Evolutionary conservation across 1,140 invertebrate species (phyloP).

Genomic region (Drosophila kanapiae): DNA sequence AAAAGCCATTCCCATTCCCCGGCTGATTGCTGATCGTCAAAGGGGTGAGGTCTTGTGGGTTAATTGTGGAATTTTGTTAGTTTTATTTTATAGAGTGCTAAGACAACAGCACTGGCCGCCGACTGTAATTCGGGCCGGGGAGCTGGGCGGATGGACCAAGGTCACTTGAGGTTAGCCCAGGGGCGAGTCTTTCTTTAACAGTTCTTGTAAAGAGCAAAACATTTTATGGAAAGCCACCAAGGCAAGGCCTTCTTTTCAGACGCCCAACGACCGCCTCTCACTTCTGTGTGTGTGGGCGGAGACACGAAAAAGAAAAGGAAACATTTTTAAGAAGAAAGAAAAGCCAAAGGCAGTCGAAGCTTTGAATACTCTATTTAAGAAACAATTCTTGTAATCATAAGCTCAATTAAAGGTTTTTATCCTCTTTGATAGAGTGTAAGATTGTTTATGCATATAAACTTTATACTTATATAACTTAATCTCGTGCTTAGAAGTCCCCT

Average conservation of each 20-base stretch:
- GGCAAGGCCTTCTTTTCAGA: slow-evolving; percentile 32
- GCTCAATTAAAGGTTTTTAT: background rate
- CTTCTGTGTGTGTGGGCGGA: slow-evolving; percentile 27
- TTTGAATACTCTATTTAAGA: background rate
- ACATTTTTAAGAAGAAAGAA: background rate
- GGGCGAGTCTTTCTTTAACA: slow-evolving; percentile 19
- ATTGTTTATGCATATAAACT: too few species aligned
- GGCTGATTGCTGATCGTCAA: slow-evolving; percentile 28
- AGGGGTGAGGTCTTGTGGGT: slow-evolving; percentile 31
- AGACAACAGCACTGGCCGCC: slow-evolving; percentile 11
- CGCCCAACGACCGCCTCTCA: slow-evolving; percentile 5
- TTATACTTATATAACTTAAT: background rate
- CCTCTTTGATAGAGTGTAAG: too few species aligned
- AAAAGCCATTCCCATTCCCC: slow-evolving; percentile 31
- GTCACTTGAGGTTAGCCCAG: slow-evolving; percentile 62
- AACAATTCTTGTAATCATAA: background rate
- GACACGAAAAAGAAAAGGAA: slow-evolving; percentile 29
- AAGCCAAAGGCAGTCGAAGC: background rate
- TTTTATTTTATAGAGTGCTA: slow-evolving; percentile 51
- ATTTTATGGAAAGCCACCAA: slow-evolving; percentile 32
- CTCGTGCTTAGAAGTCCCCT: too few species aligned
- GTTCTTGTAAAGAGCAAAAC: slow-evolving; percentile 24
- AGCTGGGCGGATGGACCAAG: slow-evolving; percentile 40
- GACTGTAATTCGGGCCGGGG: slow-evolving; percentile 11
- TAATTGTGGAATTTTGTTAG: slow-evolving; percentile 56